Percentiles rank a stretch among this genome's conserved stretches.
phyloP scores from a whole-genome alignment of 2,888 invertebrate species.

The Smittia sp. region DNA sequence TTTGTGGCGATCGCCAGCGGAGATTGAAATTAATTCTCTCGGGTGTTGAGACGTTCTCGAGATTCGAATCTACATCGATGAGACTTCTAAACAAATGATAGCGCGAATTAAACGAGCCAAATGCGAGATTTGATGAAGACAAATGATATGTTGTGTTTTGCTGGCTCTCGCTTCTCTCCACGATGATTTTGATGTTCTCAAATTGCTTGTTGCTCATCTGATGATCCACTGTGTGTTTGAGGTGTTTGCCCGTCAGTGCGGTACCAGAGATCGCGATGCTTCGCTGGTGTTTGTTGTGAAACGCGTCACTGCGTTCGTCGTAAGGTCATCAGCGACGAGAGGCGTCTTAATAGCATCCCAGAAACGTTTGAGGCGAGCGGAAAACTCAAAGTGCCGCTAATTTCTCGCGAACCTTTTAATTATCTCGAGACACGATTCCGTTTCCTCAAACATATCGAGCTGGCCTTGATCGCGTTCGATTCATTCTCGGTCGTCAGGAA shows the following conservation, averaged over 20 bases:
- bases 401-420: too few relatives aligned
- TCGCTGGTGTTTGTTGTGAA: neutral
- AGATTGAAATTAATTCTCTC: neutral
- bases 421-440: too few relatives aligned
- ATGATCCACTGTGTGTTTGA: neutral
- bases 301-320: neutral
- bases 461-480: neutral
- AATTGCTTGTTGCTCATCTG: neutral
- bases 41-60: neutral
- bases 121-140: conserved; percentile 21
- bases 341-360: too few relatives aligned
- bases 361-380: too few relatives aligned
- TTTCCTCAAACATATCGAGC: neutral
- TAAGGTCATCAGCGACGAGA: neutral
- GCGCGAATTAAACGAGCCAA: conserved; percentile 3
- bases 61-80: too few relatives aligned
- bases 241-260: neutral
- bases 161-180: neutral
- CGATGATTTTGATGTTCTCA: neutral
- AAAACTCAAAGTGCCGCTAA: too few relatives aligned
- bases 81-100: conserved; percentile 4
- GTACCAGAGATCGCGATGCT: neutral
- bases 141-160: conserved; percentile 5
- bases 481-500: neutral
- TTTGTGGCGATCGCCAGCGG: neutral